These are phyloP conservation scores for Eupithecia vulgata DNA, from an alignment of 2,888 invertebrate genomes.

Conservation along the genomic window DNA sequence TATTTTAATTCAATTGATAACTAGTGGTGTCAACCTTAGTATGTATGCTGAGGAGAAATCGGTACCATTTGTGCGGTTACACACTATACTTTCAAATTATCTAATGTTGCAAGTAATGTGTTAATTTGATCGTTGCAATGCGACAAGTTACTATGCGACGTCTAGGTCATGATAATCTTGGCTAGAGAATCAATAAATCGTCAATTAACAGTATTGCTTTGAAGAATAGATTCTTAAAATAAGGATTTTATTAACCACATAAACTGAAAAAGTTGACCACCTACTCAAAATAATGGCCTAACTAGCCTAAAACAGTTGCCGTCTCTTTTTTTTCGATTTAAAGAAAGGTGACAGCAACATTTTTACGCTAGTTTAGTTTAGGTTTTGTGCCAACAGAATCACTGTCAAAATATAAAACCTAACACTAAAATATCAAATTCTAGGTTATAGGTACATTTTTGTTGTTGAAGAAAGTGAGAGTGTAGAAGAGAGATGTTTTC, in stretches of 20 bases:
- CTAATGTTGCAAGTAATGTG: slow-evolving; percentile 37
- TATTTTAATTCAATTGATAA: slow-evolving; percentile 25
- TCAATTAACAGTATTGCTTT: not conserved
- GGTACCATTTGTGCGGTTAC: slow-evolving; percentile 19
- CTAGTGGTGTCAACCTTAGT: slow-evolving; percentile 29
- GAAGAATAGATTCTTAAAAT: not conserved
- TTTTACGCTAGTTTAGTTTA: too few species aligned
- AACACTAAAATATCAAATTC: slow-evolving; percentile 17
- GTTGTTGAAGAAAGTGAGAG: slow-evolving; percentile 47
- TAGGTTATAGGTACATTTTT: slow-evolving; percentile 22
- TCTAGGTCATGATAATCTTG: not conserved
- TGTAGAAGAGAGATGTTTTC: slow-evolving; percentile 22
- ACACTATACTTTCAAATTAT: slow-evolving; percentile 38
- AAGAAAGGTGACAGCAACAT: too few species aligned
- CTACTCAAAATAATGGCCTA: not conserved
- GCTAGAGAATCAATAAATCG: not conserved
- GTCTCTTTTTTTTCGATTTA: too few species aligned
- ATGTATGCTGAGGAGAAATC: slow-evolving; percentile 34
- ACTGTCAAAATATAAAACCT: slow-evolving; percentile 2
- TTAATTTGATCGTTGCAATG: slow-evolving; percentile 22
- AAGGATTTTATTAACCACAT: not conserved
- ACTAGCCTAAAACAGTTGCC: too few species aligned
- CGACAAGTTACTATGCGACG: slow-evolving; percentile 8
- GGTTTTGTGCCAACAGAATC: too few species aligned
- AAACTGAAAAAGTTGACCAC: not conserved